Base-by-base conservation (phyloP, 2,888 invertebrate genomes). In the Stenichneumon culpator region DNA sequence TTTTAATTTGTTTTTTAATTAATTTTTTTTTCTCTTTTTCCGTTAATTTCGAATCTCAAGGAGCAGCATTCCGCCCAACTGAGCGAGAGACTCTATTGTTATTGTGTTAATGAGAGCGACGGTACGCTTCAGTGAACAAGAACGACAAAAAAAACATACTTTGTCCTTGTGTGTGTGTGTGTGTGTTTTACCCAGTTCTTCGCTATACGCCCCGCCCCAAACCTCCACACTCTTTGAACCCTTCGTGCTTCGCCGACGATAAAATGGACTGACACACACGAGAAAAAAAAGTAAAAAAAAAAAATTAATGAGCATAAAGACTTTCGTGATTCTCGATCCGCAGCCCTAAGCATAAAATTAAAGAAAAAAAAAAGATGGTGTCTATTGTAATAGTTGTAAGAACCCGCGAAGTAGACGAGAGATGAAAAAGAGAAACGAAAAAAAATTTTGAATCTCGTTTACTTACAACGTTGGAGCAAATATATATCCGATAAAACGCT, bases 341-440 rank as follows among this genome's bases (percentile, higher is more conserved):
- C 70, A 67, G 39, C 69, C 60, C 60, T 68, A 72, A 75, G 57
- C 79, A 32, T 79, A 67, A 80, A 75, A 39, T 72, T 68, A 32
- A 68, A 50, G 68, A 74, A 67, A 54, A 65, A 39, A 57, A 67
- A 19, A 75, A 74, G 82, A 82, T 28, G 85, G 85, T 85, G 85
- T 85, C 85, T 85, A 79, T 82, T 73, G 82, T 85, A 85, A 85
- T 85, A 85, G 79, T 82, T 75, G 75, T 79, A 57, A 79, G 85
- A 79, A 69, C 75, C 69, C 73, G 69, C 79, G 82, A 81, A 39
- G 39, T 39, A 39, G 39, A 39, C 39, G 39, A 39, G 78, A 81
- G 57, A 67, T 22, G 22, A 57, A 74, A 39, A 73, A 67, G 22
- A 54, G 32, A 39, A 16, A 7, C 7, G 11, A 39, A 36, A 77